Percentiles rank a stretch among this genome's conserved stretches.
phyloP scores from a whole-genome alignment of 2,888 invertebrate species.

The Acronicta psi region DNA sequence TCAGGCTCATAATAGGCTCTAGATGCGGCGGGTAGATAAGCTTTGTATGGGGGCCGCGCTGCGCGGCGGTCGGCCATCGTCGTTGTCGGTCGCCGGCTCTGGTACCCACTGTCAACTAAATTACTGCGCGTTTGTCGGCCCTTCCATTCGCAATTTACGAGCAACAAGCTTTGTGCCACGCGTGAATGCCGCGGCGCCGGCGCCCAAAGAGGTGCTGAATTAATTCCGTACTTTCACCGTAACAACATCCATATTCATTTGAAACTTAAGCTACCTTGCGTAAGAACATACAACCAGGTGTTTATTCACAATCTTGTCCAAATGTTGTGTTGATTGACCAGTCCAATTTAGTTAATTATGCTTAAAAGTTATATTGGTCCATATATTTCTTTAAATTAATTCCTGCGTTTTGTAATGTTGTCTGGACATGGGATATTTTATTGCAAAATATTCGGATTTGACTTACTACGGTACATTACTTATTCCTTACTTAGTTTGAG shows the following conservation, averaged over 20 bases:
- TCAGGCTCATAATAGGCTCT: slow-evolving; percentile 85
- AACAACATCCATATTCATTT: slow-evolving; percentile 64
- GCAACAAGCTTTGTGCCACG: slow-evolving; percentile 70
- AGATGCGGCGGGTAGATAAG: slow-evolving; percentile 83
- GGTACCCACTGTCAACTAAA: slow-evolving; percentile 84
- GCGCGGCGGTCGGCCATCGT: slow-evolving; percentile 57
- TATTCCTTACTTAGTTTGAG: no score
- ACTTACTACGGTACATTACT: slow-evolving; percentile 2
- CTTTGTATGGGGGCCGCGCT: slow-evolving; percentile 66
- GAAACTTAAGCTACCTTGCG: slow-evolving; percentile 60
- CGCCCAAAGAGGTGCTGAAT: slow-evolving; percentile 69
- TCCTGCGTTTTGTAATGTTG: slow-evolving; percentile 10
- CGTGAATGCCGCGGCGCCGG: slow-evolving; percentile 69
- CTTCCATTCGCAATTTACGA: slow-evolving; percentile 84
- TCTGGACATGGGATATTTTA: not conserved
- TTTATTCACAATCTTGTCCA: slow-evolving; percentile 34
- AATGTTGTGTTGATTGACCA: slow-evolving; percentile 21
- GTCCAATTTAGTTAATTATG: slow-evolving; percentile 29
- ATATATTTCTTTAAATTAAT: slow-evolving; percentile 19
- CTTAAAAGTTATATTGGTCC: slow-evolving; percentile 17
- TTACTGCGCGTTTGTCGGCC: slow-evolving; percentile 85
- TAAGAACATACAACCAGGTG: slow-evolving; percentile 50
- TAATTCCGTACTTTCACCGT: slow-evolving; percentile 67
- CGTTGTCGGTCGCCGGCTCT: slow-evolving; percentile 51
- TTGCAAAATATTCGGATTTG: not conserved